Conservation (phyloP, 2,113 vertebrate species). For the Crotalus tigris region DNA sequence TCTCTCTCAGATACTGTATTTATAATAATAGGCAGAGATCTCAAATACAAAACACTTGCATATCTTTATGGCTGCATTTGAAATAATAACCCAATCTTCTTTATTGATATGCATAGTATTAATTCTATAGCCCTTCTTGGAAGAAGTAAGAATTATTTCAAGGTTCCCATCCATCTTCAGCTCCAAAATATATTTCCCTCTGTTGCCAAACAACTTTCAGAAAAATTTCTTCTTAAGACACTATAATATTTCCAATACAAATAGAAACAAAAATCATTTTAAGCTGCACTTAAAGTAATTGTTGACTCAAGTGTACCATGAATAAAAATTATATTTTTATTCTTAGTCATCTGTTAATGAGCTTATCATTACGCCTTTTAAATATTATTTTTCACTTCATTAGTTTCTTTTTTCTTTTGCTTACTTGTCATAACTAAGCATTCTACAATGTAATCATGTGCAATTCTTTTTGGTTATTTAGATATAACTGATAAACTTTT, state of each 20-base stretch:
- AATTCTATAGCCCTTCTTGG: not conserved
- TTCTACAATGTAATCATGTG: not conserved
- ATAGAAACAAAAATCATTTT: not conserved
- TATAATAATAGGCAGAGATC: not conserved
- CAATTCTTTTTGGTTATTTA: not conserved
- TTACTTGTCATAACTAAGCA: not conserved
- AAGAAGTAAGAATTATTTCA: not conserved
- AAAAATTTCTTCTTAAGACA: not conserved
- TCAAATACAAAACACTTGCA: not conserved
- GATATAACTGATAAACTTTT: not conserved
- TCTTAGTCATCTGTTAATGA: not conserved
- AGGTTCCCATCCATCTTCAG: not conserved
- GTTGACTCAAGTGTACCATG: not conserved
- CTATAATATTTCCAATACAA: not conserved
- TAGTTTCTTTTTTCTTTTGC: not conserved
- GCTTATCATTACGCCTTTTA: not conserved
- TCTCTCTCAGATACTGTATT: not conserved
- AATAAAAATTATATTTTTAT: not conserved
- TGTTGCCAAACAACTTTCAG: not conserved
- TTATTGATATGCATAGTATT: not conserved
- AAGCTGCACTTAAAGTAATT: not conserved
- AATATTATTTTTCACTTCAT: not conserved
- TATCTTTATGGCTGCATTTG: not conserved
- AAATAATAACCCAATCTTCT: not conserved
- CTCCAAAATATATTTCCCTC: not conserved